phyloP scores from a whole-genome alignment of 2,113 vertebrate genomes.

The Phyllostomus hastatus region DNA sequence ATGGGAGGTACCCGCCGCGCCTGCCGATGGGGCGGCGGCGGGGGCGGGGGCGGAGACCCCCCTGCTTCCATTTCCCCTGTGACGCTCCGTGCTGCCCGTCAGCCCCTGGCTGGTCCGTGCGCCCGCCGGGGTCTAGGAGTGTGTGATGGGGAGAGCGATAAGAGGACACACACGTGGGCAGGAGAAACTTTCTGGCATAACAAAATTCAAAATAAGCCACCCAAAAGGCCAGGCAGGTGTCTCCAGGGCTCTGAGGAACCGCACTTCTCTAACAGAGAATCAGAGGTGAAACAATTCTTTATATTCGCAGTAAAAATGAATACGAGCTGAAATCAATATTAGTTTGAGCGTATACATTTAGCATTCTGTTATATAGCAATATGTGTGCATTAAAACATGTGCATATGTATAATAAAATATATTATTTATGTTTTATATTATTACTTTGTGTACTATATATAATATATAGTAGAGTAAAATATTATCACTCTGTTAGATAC shows the following conservation, averaged over 20 bases:
- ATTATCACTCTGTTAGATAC: background rate
- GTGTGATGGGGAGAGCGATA: slow-evolving; percentile 8
- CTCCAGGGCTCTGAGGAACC: background rate
- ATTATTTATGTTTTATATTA: background rate
- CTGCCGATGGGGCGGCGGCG: too few relatives aligned
- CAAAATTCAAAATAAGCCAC: slow-evolving; percentile 29
- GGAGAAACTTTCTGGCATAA: slow-evolving; percentile 46
- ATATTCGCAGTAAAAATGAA: background rate
- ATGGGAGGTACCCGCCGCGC: background rate
- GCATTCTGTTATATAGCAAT: background rate
- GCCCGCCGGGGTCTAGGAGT: slow-evolving; percentile 22
- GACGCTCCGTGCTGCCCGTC: background rate
- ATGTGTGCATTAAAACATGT: background rate
- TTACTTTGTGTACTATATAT: background rate
- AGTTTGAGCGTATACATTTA: background rate
- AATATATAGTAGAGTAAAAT: background rate
- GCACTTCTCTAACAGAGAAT: background rate
- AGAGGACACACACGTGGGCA: slow-evolving; percentile 10
- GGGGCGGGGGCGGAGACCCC: too few relatives aligned
- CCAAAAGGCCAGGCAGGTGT: background rate
- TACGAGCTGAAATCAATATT: background rate
- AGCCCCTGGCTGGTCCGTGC: slow-evolving; percentile 9
- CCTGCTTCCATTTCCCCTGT: slow-evolving; percentile 8
- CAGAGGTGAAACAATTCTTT: background rate
- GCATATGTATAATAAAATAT: background rate